Evolutionary conservation across 2,797 vertebrate species (phyloP), one percentile per base, ranked within the genome.

Genomic region (Gephyroberyx darwinii): DNA sequence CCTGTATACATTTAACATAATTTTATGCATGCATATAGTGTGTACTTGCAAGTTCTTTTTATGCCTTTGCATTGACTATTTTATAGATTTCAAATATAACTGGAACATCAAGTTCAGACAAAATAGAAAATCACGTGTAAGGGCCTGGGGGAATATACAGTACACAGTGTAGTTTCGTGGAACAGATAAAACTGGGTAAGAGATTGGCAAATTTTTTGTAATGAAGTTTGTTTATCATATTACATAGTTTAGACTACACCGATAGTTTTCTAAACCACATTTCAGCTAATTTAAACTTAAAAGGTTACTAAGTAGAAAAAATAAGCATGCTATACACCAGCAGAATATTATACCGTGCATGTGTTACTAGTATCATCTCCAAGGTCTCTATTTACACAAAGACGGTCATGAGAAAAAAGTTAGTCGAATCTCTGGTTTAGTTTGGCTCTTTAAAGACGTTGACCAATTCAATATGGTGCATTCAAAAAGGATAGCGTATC

Each of bases 1-100:
- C 47, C 53, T 45, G 13, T 66, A 66, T 55, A 43, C 10, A 33
- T 39, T 39, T 35, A 8, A 65, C n/a, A 37, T 41, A 17, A 54
- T 41, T 33, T 54, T 55, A 50, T 5, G 0, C 43, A 70, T 26
- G 10, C 13, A 67, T 65, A 52, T 14, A 35, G 30, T 47, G 19
- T 41, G 39, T 5, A 22, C 31, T n/a, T 50, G 17, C 12, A 67
- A 5, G 12, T 54, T 48, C 5, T 59, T 62, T 57, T 66, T 1
- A 57, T 57, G 41, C 55, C 52, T 68, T 43, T 68, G 5, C 3
- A 41, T 13, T 41, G 39, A 12, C 39, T 41, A 13, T 13, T 4
- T 10, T 12, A 41, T 13, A 41, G 12, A 16, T 54, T 20, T 59
- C 4, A 20, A 22, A 22, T 26, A 43, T 22, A 41, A 41, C 8